Evolutionary conservation across 2,888 invertebrate genomes (phyloP), one percentile per base, ranked within the genome.

Genomic region (Mamestra brassicae): DNA sequence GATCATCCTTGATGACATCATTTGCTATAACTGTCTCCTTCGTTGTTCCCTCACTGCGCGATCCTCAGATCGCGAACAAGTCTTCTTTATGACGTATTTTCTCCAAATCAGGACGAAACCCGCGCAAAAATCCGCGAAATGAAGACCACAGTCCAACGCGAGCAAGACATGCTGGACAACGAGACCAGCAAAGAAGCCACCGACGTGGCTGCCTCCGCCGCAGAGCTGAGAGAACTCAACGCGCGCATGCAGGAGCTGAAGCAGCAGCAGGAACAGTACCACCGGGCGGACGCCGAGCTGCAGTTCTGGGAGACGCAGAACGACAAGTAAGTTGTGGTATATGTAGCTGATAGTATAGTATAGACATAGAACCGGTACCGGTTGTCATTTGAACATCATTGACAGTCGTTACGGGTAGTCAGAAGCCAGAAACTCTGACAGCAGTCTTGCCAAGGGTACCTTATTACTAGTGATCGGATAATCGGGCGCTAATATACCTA

Each of bases 291-390:
- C 0, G 54, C 71, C 0, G 93, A 95, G 10, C 88, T 93, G 8
- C 74, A 85, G 0, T 90, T 87, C 85, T 95, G 94, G 94, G 90
- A 93, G 88, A 74, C 84, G 8, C 93, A 94, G 88, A 91, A 94
- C 3, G 58, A 71, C 0, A 80, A 78, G 94, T 94, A n/a, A 91
- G 93, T 90, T 15, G 26, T 26, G 26, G 26, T 26, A 26, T 26
- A 26, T 38, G 4, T 1, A 42, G 3, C 6, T 42, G 42, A 26
- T 26, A 26, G 26, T 26, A 26, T 26, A 26, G 26, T n/a, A n/a
- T n/a, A n/a, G n/a, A n/a, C n/a, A n/a, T n/a, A n/a, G n/a, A n/a
- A n/a, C n/a, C n/a, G n/a, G n/a, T n/a, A n/a, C n/a, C n/a, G 26
- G 26, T 1, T 26, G 26, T 0, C 26, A 26, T 26, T 26, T 26